Conservation (phyloP, 35 echinoderm and acorn worm species). For the Anneissia japonica region DNA sequence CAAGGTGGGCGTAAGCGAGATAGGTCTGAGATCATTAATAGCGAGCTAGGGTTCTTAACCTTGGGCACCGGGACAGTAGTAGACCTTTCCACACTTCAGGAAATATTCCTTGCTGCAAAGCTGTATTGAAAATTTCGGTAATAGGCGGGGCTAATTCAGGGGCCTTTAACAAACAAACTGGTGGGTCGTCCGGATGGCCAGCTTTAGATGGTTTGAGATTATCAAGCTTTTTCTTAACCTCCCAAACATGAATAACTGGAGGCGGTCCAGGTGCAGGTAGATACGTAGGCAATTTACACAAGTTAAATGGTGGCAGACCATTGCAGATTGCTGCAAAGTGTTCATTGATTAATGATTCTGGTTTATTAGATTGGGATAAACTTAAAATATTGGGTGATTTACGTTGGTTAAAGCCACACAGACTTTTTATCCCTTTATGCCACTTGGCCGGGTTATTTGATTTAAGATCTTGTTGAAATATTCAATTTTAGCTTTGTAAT, state of each 20-base stretch:
- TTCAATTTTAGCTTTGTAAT: too few relatives aligned
- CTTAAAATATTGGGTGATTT: too few relatives aligned
- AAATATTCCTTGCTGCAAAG: conserved; percentile 5
- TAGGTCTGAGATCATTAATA: conserved; percentile 26
- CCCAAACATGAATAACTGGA: conserved; percentile 1
- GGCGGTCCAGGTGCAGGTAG: conserved; percentile 10
- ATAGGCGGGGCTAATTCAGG: conserved; percentile 16
- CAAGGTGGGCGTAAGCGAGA: conserved; percentile 23
- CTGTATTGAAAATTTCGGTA: conserved; percentile 13
- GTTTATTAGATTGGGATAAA: too few relatives aligned
- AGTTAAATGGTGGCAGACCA: too few relatives aligned
- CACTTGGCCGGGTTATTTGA: too few relatives aligned
- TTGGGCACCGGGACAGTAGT: conserved; percentile 31
- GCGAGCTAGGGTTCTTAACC: not conserved
- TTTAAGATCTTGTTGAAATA: too few relatives aligned
- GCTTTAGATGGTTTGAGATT: conserved; percentile 23
- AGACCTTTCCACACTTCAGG: conserved; percentile 11
- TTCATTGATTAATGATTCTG: too few relatives aligned
- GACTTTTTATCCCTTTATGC: too few relatives aligned
- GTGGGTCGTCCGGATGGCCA: conserved; percentile 13
- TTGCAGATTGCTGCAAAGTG: too few relatives aligned
- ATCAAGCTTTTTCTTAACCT: not conserved
- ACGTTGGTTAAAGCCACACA: too few relatives aligned
- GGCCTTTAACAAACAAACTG: not conserved
- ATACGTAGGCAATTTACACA: conserved; percentile 13